Base-by-base conservation (phyloP, 2,797 vertebrate genomes). In the Holocentrus rufus region DNA sequence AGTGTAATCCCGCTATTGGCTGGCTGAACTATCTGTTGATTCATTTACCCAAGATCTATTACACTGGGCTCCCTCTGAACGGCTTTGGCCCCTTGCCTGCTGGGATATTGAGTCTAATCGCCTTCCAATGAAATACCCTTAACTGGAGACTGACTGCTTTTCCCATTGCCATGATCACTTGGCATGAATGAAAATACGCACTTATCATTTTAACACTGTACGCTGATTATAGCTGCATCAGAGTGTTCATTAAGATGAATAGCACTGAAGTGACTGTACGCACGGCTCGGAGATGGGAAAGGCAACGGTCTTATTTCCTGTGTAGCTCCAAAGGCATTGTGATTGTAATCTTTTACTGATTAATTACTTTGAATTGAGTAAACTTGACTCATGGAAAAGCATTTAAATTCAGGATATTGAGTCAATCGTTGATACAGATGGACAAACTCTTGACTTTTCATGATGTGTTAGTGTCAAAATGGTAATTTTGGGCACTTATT, bases 61-160 rank as follows among this genome's bases (percentile, higher is more conserved):
- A 36, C 22, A 79, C 1, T 68, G 10, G 46, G 14, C 42, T 47
- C 11, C 46, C 5, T 55, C 17, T 70, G n/a, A 71, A 42, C 25
- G 46, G 72, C 56, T 20, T 82, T 78, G 54, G 71, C 62, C 42
- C 7, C 17, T 34, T 63, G 74, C 64, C 78, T 67, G 82, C 82
- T 85, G 79, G 81, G 88, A 81, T 55, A 66, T 69, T 1, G 80
- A 90, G 88, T 92, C 85, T 89, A 80, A 90, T 92, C 79, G 30
- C 81, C 83, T 84, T 89, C 84, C 72, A 70, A 69, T 65, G 52
- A 79, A 77, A 85, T 76, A 14, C 74, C 27, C 14, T 85, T 74
- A 82, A 88, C 65, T 83, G 85, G 59, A 47, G 63, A 85, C 82
- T 59, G 72, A 64, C 73, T 79, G 77, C 79, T 83, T 86, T 85